Evolutionary conservation across 64 coral and sea anemone genomes (phyloP).

Genomic region (Anthopleura sola): DNA sequence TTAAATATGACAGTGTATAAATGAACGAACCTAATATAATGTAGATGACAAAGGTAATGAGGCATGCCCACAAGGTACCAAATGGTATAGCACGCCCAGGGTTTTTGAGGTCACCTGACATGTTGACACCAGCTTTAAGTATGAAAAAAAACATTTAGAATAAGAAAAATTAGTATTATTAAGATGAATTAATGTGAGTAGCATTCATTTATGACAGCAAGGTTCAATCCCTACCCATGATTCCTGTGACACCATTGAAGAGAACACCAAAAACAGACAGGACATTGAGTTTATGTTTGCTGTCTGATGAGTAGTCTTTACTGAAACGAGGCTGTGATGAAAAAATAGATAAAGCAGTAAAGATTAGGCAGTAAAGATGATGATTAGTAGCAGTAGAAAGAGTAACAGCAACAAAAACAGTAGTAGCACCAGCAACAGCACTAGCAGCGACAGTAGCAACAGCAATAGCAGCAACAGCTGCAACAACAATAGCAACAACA

Average conservation of each 20-base stretch:
- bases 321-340: conserved; percentile 12
- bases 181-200: too few species aligned
- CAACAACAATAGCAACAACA: too few species aligned
- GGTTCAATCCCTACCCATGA: conserved; percentile 51
- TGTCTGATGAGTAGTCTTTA: conserved; percentile 36
- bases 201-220: neutral
- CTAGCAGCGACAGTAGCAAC: too few species aligned
- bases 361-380: neutral
- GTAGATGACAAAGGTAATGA: conserved; percentile 81
- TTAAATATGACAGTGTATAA: neutral
- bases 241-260: conserved; percentile 82
- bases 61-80: conserved; percentile 65
- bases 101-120: conserved; percentile 92
- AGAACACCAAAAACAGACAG: conserved; percentile 69
- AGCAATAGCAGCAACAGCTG: too few species aligned
- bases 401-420: too few species aligned
- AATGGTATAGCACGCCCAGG: conserved; percentile 87
- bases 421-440: too few species aligned
- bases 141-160: neutral
- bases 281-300: neutral
- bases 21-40: conserved; percentile 65
- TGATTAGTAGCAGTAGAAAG: too few species aligned
- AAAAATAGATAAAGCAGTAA: neutral
- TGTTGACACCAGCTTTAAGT: conserved; percentile 84
- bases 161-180: neutral